Base-by-base conservation (phyloP, 1,140 invertebrate genomes). In the Episyrphus balteatus region DNA sequence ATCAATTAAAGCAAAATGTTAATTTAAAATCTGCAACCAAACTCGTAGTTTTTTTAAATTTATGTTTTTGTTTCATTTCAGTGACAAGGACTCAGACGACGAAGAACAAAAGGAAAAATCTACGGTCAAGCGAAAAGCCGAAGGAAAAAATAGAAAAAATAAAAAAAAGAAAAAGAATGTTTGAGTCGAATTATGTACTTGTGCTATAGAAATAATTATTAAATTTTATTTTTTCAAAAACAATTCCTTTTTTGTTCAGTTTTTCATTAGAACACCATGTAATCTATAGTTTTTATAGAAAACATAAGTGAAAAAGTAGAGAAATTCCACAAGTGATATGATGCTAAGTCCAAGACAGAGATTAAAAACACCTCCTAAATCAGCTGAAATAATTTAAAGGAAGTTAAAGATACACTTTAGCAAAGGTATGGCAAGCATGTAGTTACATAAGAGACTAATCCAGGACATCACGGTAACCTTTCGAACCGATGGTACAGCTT, bases 381-480 rank as follows among this genome's bases (percentile, higher is more conserved):
- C 63, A 42, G 63, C 63, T 66, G 48, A 8, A 57, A 56, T 0
- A 5, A 43, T n/a, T n/a, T n/a, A n/a, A n/a, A 26, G 8, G 8
- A 26, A 26, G 8, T 26, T 26, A 5, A 26, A 5, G 21, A 8
- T 26, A 26, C 21, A 26, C 32, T 7, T 33, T 33, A 33, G 7
- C 12, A 33, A 33, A 33, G 8, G 32, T 33, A 33, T 33, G 12
- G 32, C 7, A 33, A 33, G 7, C 7, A 17, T 36, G 3, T 43
- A 51, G 49, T 51, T 33, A 66, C 63, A 63, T 13, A 66, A 39
- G 10, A 66, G 30, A 34, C 63, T 60, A 21, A 66, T 57, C 61
- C 61, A 66, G 1, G 63, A 66, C 63, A 66, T 66, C 9, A 66
- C 59, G 1, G 58, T 64, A 7, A 66, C 62, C 46, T 66, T 66